Evolutionary conservation across 2,797 vertebrate species (phyloP), one percentile per base, ranked within the genome.

Genomic region (Glyptemys insculpta): DNA sequence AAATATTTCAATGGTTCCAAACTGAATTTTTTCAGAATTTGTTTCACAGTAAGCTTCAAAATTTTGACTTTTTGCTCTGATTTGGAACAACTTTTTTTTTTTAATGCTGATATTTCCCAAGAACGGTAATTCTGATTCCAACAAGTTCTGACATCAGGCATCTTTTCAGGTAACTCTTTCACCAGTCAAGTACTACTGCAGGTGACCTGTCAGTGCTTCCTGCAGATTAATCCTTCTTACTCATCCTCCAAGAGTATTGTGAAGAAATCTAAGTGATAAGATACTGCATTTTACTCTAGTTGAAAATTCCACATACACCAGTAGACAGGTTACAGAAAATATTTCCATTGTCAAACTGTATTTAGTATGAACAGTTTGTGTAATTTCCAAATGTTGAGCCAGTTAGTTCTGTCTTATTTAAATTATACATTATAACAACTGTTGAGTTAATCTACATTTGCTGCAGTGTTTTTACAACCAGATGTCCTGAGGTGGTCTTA

Each of bases 251-350:
- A 21, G 0, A 1, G 86, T 5, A 81, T 12, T 25, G 57, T 12
- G 50, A 87, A 52, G 93, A 95, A 96, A 68, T 81, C 15, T 47
- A 87, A 29, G 56, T 82, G 27, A 92, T 79, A 86, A 92, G 88
- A 37, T 1, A 86, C 6, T 59, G 29, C 23, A 74, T 88, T 79
- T 78, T 78, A 84, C 88, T 4, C 3, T 52, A 65, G 87, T 44
- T 82, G 52, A 57, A 82, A 91, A 87, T 83, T 92, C 41, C 78
- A 90, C 19, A 19, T 74, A 80, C 50, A 88, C 12, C 25, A 65
- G 52, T 74, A 21, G 5, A 74, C 25, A 12, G 1, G 5, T 90
- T 92, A 37, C 74, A 81, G 15, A 52, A 93, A 92, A 52, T 65
- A 89, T 78, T 95, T 87, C 8, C 65, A n/a, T n/a, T 6, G 7